Conservation (phyloP, 2,888 invertebrate genomes). For the Eulithis testata region DNA sequence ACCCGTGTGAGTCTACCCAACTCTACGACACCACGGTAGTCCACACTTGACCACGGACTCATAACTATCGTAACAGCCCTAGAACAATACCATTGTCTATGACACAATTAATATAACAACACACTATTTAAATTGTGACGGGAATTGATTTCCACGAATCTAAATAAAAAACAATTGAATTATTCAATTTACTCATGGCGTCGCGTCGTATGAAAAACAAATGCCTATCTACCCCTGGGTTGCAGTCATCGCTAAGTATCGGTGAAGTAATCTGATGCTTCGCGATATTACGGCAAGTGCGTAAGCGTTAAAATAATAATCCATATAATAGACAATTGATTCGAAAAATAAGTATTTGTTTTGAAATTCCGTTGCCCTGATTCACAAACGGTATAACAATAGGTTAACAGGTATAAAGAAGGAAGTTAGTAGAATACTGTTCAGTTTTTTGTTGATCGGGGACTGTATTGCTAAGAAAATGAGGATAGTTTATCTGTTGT, state of each 20-base stretch:
- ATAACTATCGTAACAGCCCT: not conserved
- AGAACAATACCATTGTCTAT: conserved; percentile 7
- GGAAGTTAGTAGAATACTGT: not conserved
- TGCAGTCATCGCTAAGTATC: too few species aligned
- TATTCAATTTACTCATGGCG: too few species aligned
- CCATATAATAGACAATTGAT: too few species aligned
- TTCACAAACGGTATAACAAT: not conserved
- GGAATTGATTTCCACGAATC: not conserved
- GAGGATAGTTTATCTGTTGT: not conserved
- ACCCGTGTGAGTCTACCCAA: too few species aligned
- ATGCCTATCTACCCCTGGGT: too few species aligned
- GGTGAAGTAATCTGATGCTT: too few species aligned
- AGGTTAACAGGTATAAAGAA: not conserved
- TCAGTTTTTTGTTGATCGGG: conserved; percentile 1
- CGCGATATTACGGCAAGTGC: too few species aligned
- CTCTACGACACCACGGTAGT: too few species aligned
- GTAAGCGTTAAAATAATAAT: too few species aligned
- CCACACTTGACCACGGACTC: not conserved
- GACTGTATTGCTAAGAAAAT: not conserved
- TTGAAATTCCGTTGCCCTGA: conserved; percentile 1
- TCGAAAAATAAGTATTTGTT: conserved; percentile 2
- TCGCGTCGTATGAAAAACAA: too few species aligned
- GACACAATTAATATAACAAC: not conserved
- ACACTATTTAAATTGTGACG: not conserved
- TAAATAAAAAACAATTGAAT: conserved; percentile 1